Evolutionary conservation across 2,797 vertebrate species (phyloP).

Genomic region (Dromococcyx pavoninus): DNA sequence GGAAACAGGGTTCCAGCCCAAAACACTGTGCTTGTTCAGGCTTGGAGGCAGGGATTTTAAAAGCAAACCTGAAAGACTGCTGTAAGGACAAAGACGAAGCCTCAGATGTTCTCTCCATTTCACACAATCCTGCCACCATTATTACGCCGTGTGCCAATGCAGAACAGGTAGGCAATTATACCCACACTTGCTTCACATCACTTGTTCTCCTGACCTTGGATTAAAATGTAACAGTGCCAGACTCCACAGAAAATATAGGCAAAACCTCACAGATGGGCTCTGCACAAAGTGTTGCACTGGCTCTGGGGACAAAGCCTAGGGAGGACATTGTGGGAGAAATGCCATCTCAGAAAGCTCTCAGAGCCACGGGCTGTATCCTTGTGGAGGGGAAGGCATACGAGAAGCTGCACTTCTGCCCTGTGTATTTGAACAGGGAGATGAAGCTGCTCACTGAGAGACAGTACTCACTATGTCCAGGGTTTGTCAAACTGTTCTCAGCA

Average conservation of each 20-base stretch:
- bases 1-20: background rate
- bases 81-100: background rate
- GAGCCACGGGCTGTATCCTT: background rate
- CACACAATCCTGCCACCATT: background rate
- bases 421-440: background rate
- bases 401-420: background rate
- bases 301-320: background rate
- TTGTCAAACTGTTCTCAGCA: slow-evolving; percentile 15
- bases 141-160: background rate
- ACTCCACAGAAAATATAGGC: background rate
- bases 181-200: background rate
- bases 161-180: slow-evolving; percentile 7
- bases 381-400: background rate
- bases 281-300: background rate
- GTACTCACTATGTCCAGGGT: background rate
- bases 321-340: background rate
- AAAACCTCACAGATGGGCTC: background rate
- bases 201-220: background rate
- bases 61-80: background rate
- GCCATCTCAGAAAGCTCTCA: background rate
- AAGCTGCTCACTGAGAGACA: background rate
- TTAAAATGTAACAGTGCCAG: background rate
- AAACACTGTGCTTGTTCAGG: background rate
- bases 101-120: background rate
- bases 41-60: background rate